A percentile compares a stretch with the other conserved stretches of the same genome.
phyloP scores from a whole-genome alignment of 2,113 vertebrate genomes.

The Porphyrio hochstetteri region DNA sequence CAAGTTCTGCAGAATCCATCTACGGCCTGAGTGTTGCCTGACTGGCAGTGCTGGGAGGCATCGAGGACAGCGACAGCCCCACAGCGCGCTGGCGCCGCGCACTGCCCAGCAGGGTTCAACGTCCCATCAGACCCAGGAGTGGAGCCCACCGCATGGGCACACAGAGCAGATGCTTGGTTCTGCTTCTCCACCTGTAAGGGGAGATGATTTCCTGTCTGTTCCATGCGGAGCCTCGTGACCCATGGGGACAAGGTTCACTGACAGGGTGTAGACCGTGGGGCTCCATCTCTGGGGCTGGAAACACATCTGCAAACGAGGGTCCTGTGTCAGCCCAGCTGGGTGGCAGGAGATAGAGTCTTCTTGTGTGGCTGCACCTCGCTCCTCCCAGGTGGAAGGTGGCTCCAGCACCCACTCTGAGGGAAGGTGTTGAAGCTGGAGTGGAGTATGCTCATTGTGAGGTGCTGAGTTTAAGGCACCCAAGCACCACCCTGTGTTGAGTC shows the following conservation, averaged over 20 bases:
- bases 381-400: not conserved
- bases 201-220: not conserved
- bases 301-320: fast-evolving
- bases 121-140: fast-evolving
- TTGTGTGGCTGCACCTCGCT: too few species aligned
- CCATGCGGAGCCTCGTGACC: not conserved
- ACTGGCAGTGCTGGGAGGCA: not conserved
- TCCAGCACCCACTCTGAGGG: fast-evolving
- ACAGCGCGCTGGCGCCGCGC: too few species aligned
- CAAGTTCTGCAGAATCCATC: not conserved
- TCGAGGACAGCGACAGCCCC: too few species aligned
- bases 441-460: fast-evolving
- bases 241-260: not conserved
- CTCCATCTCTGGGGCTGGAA: not conserved
- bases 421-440: not conserved
- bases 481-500: too few species aligned
- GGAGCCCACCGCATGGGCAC: fast-evolving
- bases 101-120: fast-evolving
- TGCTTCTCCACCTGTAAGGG: not conserved
- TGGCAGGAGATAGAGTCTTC: not conserved
- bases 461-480: not conserved
- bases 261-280: fast-evolving
- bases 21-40: not conserved
- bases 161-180: fast-evolving
- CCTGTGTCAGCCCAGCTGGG: not conserved